These are phyloP conservation scores for Tridacna crocea DNA, from an alignment of 2,888 invertebrate genomes.

Conservation along the genomic window DNA sequence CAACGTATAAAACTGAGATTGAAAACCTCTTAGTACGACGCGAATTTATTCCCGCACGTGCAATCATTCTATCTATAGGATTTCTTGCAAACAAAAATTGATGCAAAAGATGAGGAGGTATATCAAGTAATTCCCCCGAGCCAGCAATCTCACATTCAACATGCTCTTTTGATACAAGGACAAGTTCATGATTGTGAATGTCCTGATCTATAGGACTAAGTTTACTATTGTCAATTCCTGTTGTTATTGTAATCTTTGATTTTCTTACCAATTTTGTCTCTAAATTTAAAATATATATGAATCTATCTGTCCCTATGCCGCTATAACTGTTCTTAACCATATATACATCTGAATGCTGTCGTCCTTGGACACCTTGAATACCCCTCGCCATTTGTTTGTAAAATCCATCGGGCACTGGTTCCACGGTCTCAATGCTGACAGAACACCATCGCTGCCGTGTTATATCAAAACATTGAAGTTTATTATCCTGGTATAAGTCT, in stretches of 20 bases:
- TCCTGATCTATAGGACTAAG: background rate
- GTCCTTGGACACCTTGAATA: background rate
- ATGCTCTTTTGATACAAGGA: background rate
- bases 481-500: background rate
- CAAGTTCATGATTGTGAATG: background rate
- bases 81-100: background rate
- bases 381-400: background rate
- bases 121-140: background rate
- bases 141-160: background rate
- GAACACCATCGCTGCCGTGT: slow-evolving; percentile 8
- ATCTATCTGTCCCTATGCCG: too few relatives aligned
- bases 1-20: background rate
- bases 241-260: background rate
- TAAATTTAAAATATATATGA: background rate
- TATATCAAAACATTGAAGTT: slow-evolving; percentile 8
- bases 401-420: background rate
- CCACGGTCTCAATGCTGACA: background rate
- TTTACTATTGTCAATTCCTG: too few relatives aligned
- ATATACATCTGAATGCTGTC: background rate
- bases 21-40: background rate
- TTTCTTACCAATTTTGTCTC: background rate
- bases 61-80: background rate
- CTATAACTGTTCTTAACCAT: background rate
- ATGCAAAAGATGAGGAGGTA: background rate
- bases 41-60: background rate